These are phyloP conservation scores for Latheticus oryzae DNA, from an alignment of 2,888 invertebrate genomes.

Conservation along the genomic window DNA sequence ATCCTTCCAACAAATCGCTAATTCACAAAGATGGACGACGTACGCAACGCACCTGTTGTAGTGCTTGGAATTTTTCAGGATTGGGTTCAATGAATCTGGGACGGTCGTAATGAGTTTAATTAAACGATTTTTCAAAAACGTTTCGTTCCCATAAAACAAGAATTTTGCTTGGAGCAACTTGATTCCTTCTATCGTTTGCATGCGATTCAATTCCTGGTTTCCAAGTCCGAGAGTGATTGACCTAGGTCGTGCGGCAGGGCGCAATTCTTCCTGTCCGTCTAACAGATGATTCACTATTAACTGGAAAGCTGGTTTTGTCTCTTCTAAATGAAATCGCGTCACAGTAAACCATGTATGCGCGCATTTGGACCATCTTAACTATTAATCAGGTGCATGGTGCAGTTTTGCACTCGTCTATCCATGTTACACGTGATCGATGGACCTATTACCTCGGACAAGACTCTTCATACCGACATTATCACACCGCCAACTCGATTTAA, in stretches of 20 bases:
- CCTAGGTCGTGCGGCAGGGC: constrained; percentile 12
- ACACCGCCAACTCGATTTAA: constrained; percentile 49
- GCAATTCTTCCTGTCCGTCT: constrained; percentile 30
- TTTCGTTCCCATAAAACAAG: too few species aligned
- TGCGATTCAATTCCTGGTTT: too few species aligned
- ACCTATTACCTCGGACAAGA: constrained; percentile 53
- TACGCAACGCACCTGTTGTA: too few species aligned
- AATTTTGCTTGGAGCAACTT: too few species aligned
- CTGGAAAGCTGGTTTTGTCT: constrained; percentile 38
- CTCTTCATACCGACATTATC: constrained; percentile 55
- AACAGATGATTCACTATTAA: constrained; percentile 22
- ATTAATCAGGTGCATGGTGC: constrained; percentile 53
- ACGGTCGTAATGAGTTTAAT: too few species aligned
- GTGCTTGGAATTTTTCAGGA: too few species aligned
- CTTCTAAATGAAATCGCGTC: constrained; percentile 49
- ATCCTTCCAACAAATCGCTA: too few species aligned
- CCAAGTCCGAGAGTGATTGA: constrained; percentile 4
- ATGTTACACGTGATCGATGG: constrained; percentile 58
- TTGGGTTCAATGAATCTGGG: too few species aligned
- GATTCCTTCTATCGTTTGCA: too few species aligned
- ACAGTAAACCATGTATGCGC: constrained; percentile 44
- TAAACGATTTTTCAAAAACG: too few species aligned
- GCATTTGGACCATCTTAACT: constrained; percentile 52
- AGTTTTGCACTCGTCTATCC: constrained; percentile 51
- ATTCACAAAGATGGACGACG: too few species aligned